Evolutionary conservation across 2,113 vertebrate species (phyloP).

Genomic region (Chunga burmeisteri): DNA sequence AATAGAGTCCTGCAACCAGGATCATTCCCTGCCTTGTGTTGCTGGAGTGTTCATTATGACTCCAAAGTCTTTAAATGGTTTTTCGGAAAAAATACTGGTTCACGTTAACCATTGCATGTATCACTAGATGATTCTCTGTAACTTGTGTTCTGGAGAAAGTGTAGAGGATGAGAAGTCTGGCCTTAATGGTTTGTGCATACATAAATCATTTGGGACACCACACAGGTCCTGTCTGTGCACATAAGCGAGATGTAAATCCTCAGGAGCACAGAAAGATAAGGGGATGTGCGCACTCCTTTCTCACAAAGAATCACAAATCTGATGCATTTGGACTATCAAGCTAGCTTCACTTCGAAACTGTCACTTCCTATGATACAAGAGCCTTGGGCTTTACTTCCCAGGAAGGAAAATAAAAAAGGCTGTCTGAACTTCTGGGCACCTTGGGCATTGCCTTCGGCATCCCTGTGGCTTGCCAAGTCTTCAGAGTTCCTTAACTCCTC

Average conservation of each 20-base stretch:
- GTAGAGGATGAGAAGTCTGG: background rate
- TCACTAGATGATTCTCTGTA: background rate
- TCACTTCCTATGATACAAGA: background rate
- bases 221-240: background rate
- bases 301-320: background rate
- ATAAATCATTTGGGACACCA: background rate
- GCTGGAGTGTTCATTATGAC: background rate
- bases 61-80: background rate
- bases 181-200: background rate
- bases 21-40: background rate
- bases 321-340: background rate
- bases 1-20: background rate
- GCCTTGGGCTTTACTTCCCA: constrained; percentile 9
- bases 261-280: background rate
- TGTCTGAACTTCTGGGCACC: constrained; percentile 7
- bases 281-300: background rate
- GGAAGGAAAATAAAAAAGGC: background rate
- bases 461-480: background rate
- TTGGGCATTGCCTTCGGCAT: constrained; percentile 45
- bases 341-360: background rate
- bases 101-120: background rate
- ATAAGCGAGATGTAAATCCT: background rate
- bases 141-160: background rate
- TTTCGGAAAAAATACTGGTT: background rate
- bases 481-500: background rate